Evolutionary conservation across 2,888 invertebrate species (phyloP), one percentile per base, ranked within the genome.

Genomic region (Schrankia costaestrigalis): DNA sequence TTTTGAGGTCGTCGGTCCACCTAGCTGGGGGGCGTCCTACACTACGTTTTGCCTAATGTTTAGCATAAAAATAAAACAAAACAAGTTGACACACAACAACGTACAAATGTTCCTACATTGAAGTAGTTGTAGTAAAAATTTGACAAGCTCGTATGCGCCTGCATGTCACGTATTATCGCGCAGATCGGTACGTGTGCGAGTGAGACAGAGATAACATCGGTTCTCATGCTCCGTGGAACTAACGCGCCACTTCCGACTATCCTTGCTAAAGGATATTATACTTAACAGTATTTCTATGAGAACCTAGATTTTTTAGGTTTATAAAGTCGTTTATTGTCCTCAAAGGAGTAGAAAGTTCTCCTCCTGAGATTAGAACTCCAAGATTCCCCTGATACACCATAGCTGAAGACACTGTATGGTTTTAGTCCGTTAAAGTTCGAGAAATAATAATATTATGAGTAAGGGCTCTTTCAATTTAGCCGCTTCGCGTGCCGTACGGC

Each of bases 131-230:
- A 54, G 47, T 54, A 52, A 55, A 54, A 60, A 56, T 56, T n/a
- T 51, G 57, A 56, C 56, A 47, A 44, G 56, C 47, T 35, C 50
- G 37, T 47, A 42, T 51, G 55, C 41, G 40, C 39, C 39, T 14
- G 49, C 58, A 56, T 57, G 63, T 51, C 54, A 47, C 50, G 56
- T 50, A 45, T 55, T 68, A 72, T 72, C 72, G 48, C 31, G 40
- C 24, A 42, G 44, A 72, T 73, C 73, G 64, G 56, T 64, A 69
- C 74, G 74, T 64, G 78, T 77, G 77, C 64, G 61, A 68, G 63
- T 57, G 72, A 66, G 71, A 63, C 46, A 46, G 40, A 43, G 80
- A 84, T 84, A 81, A 46, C 62, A 84, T 84, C 84, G 62, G 71
- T 84, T 83, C 84, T 76, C 84, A 84, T 75, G 79, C 64, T 59